Evolutionary conservation across 2,113 vertebrate genomes (phyloP).

Genomic region (Vombatus ursinus): DNA sequence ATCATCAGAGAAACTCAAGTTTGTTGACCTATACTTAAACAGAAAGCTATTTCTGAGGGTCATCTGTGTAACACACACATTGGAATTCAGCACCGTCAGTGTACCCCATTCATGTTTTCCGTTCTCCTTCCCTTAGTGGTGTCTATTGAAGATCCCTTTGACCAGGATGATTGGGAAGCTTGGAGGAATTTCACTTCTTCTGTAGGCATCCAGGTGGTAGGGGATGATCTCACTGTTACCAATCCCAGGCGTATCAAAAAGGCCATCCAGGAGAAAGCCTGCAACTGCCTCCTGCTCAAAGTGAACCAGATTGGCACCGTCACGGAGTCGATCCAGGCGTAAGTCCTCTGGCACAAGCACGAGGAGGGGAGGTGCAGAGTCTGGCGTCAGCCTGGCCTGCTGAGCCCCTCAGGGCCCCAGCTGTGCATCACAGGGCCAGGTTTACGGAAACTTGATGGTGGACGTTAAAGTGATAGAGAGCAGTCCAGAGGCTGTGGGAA

Average conservation of each 20-base stretch:
- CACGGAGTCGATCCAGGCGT: conserved; percentile 50
- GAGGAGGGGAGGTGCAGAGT: conserved; percentile 90
- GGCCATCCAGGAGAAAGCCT: background rate
- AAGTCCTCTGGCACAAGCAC: conserved; percentile 94
- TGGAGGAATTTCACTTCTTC: conserved; percentile 92
- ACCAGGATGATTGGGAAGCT: conserved; percentile 94
- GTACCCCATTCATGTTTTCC: background rate
- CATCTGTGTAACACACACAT: background rate
- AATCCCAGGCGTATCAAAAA: background rate
- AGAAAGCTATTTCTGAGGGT: background rate
- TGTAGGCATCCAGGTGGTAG: conserved; percentile 80
- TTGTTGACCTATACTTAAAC: background rate
- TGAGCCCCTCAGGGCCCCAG: conserved; percentile 87
- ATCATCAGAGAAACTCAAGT: background rate
- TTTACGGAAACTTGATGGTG: background rate
- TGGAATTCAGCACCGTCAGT: background rate
- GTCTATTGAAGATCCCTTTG: conserved; percentile 95
- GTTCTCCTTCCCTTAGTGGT: conserved; percentile 84
- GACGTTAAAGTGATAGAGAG: background rate
- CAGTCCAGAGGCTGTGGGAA: background rate
- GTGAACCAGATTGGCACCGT: background rate
- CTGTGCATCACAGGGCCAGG: background rate
- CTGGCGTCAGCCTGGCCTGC: conserved; percentile 94
- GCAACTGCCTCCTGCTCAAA: background rate
- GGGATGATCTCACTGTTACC: background rate